Percentiles rank a stretch among this genome's conserved stretches.
phyloP scores from a whole-genome alignment of 2,888 invertebrate genomes.

The Caenorhabditis japonica region DNA sequence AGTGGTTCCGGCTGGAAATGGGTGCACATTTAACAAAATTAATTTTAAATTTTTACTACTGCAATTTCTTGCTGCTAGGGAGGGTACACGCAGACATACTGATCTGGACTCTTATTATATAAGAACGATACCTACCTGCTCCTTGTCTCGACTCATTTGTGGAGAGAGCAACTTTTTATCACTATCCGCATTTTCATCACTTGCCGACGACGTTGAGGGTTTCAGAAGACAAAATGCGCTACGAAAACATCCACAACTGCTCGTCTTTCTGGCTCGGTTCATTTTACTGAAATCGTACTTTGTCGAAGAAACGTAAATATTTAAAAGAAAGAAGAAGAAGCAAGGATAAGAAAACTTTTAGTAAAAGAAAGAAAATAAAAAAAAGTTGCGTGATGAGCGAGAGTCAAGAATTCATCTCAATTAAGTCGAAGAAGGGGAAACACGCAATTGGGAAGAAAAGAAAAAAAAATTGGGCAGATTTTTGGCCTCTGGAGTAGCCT shows the following conservation, averaged over 20 bases:
- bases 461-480: background rate
- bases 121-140: constrained; percentile 14
- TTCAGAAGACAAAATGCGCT: constrained; percentile 48
- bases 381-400: constrained; percentile 33
- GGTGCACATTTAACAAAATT: background rate
- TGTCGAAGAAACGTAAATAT: too few relatives aligned
- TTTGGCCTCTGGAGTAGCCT: too few relatives aligned
- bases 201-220: constrained; percentile 41
- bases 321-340: too few relatives aligned
- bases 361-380: background rate
- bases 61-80: too few relatives aligned
- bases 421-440: constrained; percentile 10
- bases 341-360: too few relatives aligned
- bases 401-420: constrained; percentile 26
- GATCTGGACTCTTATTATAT: too few relatives aligned
- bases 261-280: constrained; percentile 46
- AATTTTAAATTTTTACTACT: too few relatives aligned
- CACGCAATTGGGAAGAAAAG: constrained; percentile 1
- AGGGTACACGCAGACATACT: too few relatives aligned
- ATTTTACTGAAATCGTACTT: background rate
- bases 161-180: constrained; percentile 40
- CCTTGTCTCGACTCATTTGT: constrained; percentile 20
- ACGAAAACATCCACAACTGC: constrained; percentile 49
- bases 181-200: constrained; percentile 26
- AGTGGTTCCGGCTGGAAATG: background rate